Evolutionary conservation across 2,888 invertebrate species (phyloP).

Genomic region (Phyto melanocephala): DNA sequence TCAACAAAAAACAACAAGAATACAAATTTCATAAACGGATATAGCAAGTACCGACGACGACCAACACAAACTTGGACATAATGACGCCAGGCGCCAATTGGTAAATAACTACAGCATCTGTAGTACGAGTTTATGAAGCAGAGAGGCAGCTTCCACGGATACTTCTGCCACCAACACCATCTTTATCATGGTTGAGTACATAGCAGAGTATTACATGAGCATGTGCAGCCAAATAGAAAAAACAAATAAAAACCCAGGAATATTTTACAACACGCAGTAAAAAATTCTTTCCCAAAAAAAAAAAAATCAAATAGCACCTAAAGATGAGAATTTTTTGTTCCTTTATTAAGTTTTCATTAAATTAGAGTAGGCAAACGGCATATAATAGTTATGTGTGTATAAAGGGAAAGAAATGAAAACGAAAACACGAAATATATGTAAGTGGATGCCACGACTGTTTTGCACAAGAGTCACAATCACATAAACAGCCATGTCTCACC

Average conservation of each 20-base stretch:
- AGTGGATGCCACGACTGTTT: conserved; percentile 54
- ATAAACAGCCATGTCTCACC: not conserved
- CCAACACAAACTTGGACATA: conserved; percentile 67
- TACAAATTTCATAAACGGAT: conserved; percentile 54
- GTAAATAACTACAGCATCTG: conserved; percentile 57
- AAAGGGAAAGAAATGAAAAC: not conserved
- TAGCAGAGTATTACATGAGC: conserved; percentile 40
- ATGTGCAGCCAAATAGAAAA: conserved; percentile 3
- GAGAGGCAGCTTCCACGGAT: conserved; percentile 24
- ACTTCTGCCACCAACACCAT: conserved; percentile 31
- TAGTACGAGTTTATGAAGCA: conserved; percentile 22
- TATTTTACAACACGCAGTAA: conserved; percentile 54
- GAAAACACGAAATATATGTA: conserved; percentile 31
- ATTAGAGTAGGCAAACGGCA: conserved; percentile 52
- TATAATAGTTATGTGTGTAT: conserved; percentile 6
- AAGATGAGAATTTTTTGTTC: conserved; percentile 32
- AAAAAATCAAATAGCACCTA: conserved; percentile 48
- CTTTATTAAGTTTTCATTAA: conserved; percentile 46
- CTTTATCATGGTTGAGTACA: conserved; percentile 37
- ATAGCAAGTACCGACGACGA: conserved; percentile 55
- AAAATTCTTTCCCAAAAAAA: not conserved
- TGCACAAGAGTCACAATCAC: not conserved
- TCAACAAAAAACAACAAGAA: conserved; percentile 24
- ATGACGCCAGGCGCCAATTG: conserved; percentile 72
- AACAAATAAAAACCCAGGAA: conserved; percentile 42